These are phyloP conservation scores for Drosophila greeni DNA, from an alignment of 2,888 invertebrate species.

Conservation along the genomic window DNA sequence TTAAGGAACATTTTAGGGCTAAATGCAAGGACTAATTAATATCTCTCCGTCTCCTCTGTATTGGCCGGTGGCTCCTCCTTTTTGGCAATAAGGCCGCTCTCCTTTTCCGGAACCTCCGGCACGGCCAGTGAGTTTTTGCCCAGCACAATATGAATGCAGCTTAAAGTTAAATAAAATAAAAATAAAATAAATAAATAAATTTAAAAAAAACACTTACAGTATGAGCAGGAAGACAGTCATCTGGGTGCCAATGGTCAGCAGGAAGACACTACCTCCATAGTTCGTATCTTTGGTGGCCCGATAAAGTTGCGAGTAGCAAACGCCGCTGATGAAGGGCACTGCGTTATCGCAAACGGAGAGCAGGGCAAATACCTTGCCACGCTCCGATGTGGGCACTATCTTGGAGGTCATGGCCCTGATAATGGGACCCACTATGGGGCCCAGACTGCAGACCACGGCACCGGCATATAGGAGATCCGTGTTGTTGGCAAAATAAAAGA, in stretches of 20 bases:
- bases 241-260: slow-evolving; percentile 86
- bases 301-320: slow-evolving; percentile 86
- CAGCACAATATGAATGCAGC: slow-evolving; percentile 76
- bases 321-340: slow-evolving; percentile 86
- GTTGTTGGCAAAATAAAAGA: slow-evolving; percentile 82
- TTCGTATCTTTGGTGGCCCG: slow-evolving; percentile 83
- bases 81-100: slow-evolving; percentile 60
- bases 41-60: slow-evolving; percentile 9
- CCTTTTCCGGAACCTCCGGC: slow-evolving; percentile 67
- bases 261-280: slow-evolving; percentile 83
- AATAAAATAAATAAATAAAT: background rate
- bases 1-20: slow-evolving; percentile 5
- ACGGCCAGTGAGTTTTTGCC: slow-evolving; percentile 73
- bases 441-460: slow-evolving; percentile 86
- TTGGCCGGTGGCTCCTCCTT: slow-evolving; percentile 5
- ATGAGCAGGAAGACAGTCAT: slow-evolving; percentile 83
- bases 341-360: slow-evolving; percentile 90
- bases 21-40: background rate
- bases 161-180: slow-evolving; percentile 34
- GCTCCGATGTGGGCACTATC: slow-evolving; percentile 84
- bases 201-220: slow-evolving; percentile 81
- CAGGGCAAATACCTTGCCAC: slow-evolving; percentile 89
- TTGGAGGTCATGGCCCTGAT: slow-evolving; percentile 91
- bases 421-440: slow-evolving; percentile 88
- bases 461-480: slow-evolving; percentile 84